Evolutionary conservation across 2,797 vertebrate species (phyloP).

Genomic region (Knipowitschia caucasica): DNA sequence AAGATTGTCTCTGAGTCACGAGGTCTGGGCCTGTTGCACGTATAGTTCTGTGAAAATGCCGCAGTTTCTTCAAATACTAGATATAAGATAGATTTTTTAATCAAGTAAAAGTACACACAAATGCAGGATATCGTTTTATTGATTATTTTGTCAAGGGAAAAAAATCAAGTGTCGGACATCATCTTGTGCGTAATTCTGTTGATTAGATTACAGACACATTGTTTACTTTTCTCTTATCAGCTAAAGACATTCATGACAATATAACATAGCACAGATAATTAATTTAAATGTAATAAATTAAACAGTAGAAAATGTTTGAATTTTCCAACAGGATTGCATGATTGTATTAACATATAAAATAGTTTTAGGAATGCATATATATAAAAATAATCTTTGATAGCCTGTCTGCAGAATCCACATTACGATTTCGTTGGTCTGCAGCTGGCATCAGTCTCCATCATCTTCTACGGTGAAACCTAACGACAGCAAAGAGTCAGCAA

Average conservation of each 20-base stretch:
- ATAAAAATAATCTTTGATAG: background rate
- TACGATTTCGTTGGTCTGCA: constrained; percentile 30
- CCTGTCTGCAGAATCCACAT: constrained; percentile 20
- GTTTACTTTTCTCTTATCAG: background rate
- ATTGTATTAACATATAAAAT: background rate
- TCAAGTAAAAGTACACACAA: background rate
- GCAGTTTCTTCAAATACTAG: background rate
- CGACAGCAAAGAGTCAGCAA: constrained; percentile 10
- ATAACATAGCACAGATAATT: background rate
- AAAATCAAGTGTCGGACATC: too few species aligned
- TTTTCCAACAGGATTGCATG: background rate
- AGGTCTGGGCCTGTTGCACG: background rate
- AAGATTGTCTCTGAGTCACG: constrained; percentile 30
- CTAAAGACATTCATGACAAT: background rate
- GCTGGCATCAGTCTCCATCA: constrained; percentile 43
- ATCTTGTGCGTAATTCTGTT: background rate
- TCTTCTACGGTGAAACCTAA: constrained; percentile 20
- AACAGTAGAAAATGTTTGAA: background rate
- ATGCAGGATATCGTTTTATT: background rate
- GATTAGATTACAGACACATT: constrained; percentile 2
- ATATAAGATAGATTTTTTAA: background rate
- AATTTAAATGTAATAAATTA: constrained; percentile 5
- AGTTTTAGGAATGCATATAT: background rate
- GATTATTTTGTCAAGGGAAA: background rate
- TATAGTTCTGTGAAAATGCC: background rate